Evolutionary conservation across 2,113 vertebrate species (phyloP).

Genomic region (Spizaetus ornatus): DNA sequence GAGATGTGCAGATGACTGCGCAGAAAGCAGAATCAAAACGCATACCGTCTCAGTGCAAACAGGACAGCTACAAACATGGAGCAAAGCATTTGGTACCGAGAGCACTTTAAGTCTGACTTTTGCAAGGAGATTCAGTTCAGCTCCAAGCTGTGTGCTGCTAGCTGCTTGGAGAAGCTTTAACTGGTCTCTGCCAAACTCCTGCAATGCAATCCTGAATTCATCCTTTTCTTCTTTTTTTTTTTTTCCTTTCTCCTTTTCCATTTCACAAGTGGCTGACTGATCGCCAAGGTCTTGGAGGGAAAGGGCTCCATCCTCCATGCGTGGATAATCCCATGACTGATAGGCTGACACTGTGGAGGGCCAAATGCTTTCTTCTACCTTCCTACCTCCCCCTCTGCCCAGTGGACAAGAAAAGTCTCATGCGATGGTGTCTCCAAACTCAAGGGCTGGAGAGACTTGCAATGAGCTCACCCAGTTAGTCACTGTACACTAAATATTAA

Average conservation of each 20-base stretch:
- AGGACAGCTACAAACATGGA: not conserved
- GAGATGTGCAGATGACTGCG: not conserved
- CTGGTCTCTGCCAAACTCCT: slow-evolving; percentile 2
- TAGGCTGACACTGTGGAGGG: not conserved
- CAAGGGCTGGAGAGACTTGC: not conserved
- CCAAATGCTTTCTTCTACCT: not conserved
- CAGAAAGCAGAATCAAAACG: not conserved
- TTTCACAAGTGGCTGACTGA: not conserved
- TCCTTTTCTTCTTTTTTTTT: no score
- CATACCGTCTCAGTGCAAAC: not conserved
- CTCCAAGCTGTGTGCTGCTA: not conserved
- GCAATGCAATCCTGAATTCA: not conserved
- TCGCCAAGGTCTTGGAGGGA: not conserved
- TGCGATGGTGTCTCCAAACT: accelerated
- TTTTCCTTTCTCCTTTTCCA: not conserved
- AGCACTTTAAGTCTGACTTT: not conserved
- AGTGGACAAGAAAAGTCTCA: not conserved
- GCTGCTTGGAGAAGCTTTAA: not conserved
- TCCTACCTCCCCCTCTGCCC: not conserved
- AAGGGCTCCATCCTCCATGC: not conserved
- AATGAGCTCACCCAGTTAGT: not conserved
- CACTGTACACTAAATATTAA: not conserved
- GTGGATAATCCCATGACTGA: not conserved
- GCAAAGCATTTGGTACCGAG: not conserved
- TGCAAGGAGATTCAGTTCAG: not conserved